Percentiles rank a stretch among this genome's conserved stretches.
These are phyloP conservation scores for Pyrocoelia pectoralis DNA, from an alignment of 2,888 invertebrate species.

Conservation along the genomic window DNA sequence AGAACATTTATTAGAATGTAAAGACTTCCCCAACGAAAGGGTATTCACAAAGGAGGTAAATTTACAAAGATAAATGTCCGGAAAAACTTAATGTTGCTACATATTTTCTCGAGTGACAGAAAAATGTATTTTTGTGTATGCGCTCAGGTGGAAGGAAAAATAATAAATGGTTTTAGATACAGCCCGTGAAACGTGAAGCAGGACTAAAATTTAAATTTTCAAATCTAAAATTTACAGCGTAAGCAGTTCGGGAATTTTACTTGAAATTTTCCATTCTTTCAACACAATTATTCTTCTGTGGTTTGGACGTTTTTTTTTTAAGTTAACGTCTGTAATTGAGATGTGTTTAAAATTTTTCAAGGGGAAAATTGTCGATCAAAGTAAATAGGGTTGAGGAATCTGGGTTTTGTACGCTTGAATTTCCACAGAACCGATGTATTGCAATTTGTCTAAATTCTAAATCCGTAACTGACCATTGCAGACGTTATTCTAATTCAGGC, in stretches of 20 bases:
- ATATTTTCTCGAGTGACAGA: conserved; percentile 36
- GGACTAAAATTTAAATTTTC: conserved; percentile 2
- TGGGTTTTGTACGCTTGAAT: neutral
- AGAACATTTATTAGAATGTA: conserved; percentile 32
- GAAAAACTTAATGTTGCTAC: conserved; percentile 37
- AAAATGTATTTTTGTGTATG: conserved; percentile 35
- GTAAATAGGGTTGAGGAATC: neutral
- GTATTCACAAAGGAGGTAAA: conserved; percentile 34
- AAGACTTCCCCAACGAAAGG: conserved; percentile 29
- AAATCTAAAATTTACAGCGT: neutral
- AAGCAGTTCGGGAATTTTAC: neutral
- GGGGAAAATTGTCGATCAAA: conserved; percentile 1
- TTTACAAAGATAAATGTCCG: conserved; percentile 37
- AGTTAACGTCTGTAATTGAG: neutral
- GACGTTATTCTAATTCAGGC: neutral
- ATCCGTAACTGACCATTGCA: neutral
- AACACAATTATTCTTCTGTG: neutral
- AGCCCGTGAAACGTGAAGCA: conserved; percentile 15
- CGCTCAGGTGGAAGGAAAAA: conserved; percentile 34
- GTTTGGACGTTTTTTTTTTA: neutral
- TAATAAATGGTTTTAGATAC: conserved; percentile 37
- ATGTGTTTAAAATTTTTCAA: conserved; percentile 3
- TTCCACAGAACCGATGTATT: neutral
- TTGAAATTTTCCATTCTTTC: neutral
- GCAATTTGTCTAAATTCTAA: conserved; percentile 11